These are phyloP conservation scores for Rousettus madagascariensis DNA, from an alignment of 2,797 vertebrate genomes.

Conservation along the genomic window DNA sequence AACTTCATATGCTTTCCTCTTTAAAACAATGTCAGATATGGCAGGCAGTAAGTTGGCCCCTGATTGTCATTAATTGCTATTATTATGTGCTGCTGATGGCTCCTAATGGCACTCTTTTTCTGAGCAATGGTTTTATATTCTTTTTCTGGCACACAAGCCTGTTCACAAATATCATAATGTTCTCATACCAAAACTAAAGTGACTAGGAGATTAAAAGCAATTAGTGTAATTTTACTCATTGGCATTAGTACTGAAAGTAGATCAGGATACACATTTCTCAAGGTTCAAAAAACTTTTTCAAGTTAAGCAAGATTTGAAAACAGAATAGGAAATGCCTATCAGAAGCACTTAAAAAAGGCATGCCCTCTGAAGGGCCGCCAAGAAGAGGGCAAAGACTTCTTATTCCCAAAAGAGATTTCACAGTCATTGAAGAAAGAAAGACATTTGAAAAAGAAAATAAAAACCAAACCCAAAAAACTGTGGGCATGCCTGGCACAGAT, in stretches of 20 bases:
- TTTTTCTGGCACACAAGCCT: conserved; percentile 69
- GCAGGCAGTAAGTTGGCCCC: background rate
- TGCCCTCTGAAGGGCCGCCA: background rate
- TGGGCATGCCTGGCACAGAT: background rate
- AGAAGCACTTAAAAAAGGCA: background rate
- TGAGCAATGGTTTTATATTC: conserved; percentile 53
- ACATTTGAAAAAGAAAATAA: background rate
- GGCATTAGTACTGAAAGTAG: conserved; percentile 54
- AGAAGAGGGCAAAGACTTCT: background rate
- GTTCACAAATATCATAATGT: conserved; percentile 40
- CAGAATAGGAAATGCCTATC: background rate
- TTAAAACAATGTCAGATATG: conserved; percentile 58
- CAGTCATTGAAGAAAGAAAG: background rate
- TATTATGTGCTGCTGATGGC: conserved; percentile 46
- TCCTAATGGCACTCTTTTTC: conserved; percentile 2
- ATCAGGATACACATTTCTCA: conserved; percentile 54
- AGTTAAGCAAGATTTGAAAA: conserved; percentile 58
- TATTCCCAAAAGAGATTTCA: background rate
- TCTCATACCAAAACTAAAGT: conserved; percentile 65
- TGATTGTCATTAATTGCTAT: conserved; percentile 66
- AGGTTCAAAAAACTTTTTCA: conserved; percentile 44
- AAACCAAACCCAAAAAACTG: background rate
- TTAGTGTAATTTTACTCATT: conserved; percentile 63
- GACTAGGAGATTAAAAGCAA: conserved; percentile 70
- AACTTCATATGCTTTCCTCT: conserved; percentile 62